These are phyloP conservation scores for Haliclystus octoradiatus DNA, from an alignment of 30 jellyfish, hydroid and myxozoan genomes.

Conservation along the genomic window DNA sequence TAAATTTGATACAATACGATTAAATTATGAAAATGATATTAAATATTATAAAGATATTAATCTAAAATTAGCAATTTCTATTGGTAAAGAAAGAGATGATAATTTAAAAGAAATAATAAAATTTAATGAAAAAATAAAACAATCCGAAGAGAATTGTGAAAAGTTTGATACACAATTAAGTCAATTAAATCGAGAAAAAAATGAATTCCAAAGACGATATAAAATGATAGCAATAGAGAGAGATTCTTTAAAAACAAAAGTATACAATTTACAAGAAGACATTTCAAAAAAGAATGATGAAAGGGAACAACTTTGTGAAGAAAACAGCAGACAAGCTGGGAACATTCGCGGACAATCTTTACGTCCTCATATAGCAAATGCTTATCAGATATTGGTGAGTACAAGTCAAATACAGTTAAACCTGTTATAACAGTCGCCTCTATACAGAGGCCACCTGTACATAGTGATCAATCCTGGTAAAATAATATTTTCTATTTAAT, in stretches of 20 bases:
- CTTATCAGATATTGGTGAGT: too few species aligned
- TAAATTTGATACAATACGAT: slow-evolving; percentile 7
- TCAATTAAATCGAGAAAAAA: slow-evolving; percentile 11
- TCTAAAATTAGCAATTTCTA: slow-evolving; percentile 5
- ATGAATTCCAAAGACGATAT: slow-evolving; percentile 6
- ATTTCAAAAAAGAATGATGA: too few species aligned
- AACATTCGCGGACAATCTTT: too few species aligned
- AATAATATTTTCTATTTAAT: too few species aligned
- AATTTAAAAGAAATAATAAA: slow-evolving; percentile 30
- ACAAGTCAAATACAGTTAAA: too few species aligned
- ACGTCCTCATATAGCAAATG: too few species aligned
- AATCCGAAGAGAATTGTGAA: slow-evolving; percentile 5
- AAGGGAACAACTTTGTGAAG: too few species aligned
- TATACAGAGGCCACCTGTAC: too few species aligned
- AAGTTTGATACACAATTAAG: slow-evolving; percentile 13
- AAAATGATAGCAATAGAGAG: slow-evolving; percentile 18
- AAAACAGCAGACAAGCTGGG: too few species aligned
- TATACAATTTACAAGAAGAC: slow-evolving; percentile 7
- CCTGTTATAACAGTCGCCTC: too few species aligned
- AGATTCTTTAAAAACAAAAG: slow-evolving; percentile 11
- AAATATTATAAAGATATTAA: slow-evolving; percentile 16
- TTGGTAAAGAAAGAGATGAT: slow-evolving; percentile 18
- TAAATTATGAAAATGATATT: slow-evolving; percentile 17
- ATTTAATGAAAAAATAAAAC: slow-evolving; percentile 19
- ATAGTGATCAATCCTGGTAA: too few species aligned